Evolutionary conservation across 2,113 vertebrate species (phyloP).

Genomic region (Periophthalmodon schlosseri): DNA sequence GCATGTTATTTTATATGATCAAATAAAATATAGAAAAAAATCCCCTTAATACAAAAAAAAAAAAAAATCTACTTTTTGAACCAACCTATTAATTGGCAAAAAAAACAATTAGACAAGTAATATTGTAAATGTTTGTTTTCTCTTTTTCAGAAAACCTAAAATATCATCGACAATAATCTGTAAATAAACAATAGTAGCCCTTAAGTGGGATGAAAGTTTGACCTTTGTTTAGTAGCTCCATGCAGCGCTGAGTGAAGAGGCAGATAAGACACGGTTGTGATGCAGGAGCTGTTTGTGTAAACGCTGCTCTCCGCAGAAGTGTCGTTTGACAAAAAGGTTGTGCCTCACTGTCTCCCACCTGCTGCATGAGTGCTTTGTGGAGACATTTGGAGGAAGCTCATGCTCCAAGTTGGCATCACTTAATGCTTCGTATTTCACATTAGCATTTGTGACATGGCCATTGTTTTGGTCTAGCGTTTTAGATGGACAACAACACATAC

Average conservation of each 20-base stretch:
- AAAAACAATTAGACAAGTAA: too few relatives aligned
- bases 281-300: constrained; percentile 33
- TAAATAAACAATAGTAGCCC: neutral
- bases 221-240: constrained; percentile 53
- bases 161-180: neutral
- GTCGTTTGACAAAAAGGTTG: constrained; percentile 31
- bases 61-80: too few relatives aligned
- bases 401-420: constrained; percentile 9
- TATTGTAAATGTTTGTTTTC: too few relatives aligned
- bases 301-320: constrained; percentile 27
- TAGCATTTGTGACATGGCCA: constrained; percentile 11
- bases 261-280: constrained; percentile 46
- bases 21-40: too few relatives aligned
- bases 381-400: constrained; percentile 10
- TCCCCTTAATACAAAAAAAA: too few relatives aligned
- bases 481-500: neutral
- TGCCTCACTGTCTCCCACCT: constrained; percentile 39
- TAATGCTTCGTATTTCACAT: constrained; percentile 19
- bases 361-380: constrained; percentile 25
- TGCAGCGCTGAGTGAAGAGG: constrained; percentile 33
- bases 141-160: neutral
- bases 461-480: neutral
- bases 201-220: constrained; percentile 5
- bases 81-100: too few relatives aligned
- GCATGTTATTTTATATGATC: too few relatives aligned